These are phyloP conservation scores for Poecile montanus DNA, from an alignment of 2,797 vertebrate species.

Conservation along the genomic window DNA sequence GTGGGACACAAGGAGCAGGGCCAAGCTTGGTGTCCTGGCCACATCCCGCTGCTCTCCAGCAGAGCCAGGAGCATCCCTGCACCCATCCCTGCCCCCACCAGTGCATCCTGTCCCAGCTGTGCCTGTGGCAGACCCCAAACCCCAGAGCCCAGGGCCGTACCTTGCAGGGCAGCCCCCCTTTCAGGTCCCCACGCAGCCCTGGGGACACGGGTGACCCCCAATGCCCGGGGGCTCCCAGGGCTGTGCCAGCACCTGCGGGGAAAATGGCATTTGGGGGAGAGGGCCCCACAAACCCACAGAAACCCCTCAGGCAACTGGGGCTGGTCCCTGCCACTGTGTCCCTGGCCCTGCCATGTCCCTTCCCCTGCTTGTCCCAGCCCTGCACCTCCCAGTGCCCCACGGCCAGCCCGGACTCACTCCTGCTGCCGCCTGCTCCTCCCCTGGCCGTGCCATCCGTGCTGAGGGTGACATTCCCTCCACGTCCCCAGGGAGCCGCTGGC, in stretches of 20 bases:
- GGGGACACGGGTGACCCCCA: neutral
- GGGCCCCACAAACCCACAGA: neutral
- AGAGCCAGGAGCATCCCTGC: neutral
- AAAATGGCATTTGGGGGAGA: rapidly evolving
- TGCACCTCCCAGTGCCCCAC: neutral
- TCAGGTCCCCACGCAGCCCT: neutral
- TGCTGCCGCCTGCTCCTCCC: neutral
- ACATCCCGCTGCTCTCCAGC: too few species aligned
- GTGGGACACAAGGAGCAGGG: rapidly evolving
- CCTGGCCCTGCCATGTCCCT: neutral
- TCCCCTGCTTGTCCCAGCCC: too few species aligned
- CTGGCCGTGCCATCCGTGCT: rapidly evolving
- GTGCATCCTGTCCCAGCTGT: rapidly evolving
- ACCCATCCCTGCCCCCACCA: rapidly evolving
- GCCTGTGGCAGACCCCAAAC: neutral
- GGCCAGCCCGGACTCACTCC: neutral
- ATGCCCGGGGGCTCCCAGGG: rapidly evolving
- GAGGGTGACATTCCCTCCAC: rapidly evolving
- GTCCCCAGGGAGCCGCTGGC: neutral
- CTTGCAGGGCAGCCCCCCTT: neutral
- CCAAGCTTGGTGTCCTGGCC: neutral
- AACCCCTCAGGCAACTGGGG: neutral
- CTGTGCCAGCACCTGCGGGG: rapidly evolving
- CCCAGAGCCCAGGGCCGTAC: neutral
- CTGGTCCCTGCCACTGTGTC: neutral